These are phyloP conservation scores for Elymnias hypermnestra DNA, from an alignment of 1,140 invertebrate species.

Conservation along the genomic window DNA sequence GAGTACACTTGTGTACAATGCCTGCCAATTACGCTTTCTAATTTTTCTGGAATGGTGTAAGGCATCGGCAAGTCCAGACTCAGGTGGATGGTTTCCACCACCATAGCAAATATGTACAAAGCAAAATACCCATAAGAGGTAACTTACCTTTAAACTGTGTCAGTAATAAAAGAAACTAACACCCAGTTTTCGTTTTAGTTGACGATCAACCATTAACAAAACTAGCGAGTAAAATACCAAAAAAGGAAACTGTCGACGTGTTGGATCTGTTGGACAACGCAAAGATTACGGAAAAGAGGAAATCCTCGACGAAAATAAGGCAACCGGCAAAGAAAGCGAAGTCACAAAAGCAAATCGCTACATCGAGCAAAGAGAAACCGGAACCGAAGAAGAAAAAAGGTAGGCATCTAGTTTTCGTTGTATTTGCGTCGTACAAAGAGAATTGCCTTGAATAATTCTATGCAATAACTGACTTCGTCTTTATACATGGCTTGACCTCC, in stretches of 20 bases:
- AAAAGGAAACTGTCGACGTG: conserved; percentile 51
- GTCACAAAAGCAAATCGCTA: conserved; percentile 38
- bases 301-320: conserved; percentile 38
- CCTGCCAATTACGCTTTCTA: too few relatives aligned
- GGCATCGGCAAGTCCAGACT: too few relatives aligned
- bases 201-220: conserved; percentile 58
- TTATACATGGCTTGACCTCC: too few relatives aligned
- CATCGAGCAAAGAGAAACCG: conserved; percentile 41
- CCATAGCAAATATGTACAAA: neutral
- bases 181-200: conserved; percentile 29
- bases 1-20: too few relatives aligned
- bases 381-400: conserved; percentile 66
- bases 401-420: conserved; percentile 36
- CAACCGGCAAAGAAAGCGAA: conserved; percentile 43
- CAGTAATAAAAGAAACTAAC: conserved; percentile 1
- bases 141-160: too few relatives aligned
- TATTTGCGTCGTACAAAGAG: neutral
- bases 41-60: too few relatives aligned
- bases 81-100: too few relatives aligned
- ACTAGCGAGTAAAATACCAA: conserved; percentile 52
- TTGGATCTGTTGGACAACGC: conserved; percentile 48
- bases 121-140: too few relatives aligned
- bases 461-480: neutral
- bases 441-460: conserved; percentile 12
- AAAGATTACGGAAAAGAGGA: conserved; percentile 44